These are phyloP conservation scores for Brachirus orientalis DNA, from an alignment of 2,113 vertebrate species.

Conservation along the genomic window DNA sequence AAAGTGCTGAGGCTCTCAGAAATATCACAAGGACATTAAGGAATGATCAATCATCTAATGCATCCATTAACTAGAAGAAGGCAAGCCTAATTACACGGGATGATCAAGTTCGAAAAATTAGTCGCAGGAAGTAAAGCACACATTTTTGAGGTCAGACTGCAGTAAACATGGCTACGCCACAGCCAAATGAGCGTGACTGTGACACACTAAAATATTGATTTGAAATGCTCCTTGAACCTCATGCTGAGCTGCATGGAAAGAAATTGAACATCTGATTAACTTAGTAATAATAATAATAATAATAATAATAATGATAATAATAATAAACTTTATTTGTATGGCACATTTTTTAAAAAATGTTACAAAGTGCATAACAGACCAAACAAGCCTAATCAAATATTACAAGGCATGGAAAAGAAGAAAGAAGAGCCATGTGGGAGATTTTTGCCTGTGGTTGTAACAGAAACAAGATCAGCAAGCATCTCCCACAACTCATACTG, in stretches of 20 bases:
- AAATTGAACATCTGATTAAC: constrained; percentile 1
- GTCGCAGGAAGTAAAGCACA: not conserved
- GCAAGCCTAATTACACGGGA: constrained; percentile 24
- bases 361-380: too few relatives aligned
- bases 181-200: not conserved
- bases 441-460: not conserved
- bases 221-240: not conserved
- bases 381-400: too few relatives aligned
- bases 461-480: not conserved
- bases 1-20: constrained; percentile 40
- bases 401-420: too few relatives aligned
- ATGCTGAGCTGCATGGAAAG: not conserved
- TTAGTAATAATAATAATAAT: too few relatives aligned
- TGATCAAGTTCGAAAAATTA: not conserved
- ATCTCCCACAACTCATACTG: too few relatives aligned
- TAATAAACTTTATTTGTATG: too few relatives aligned
- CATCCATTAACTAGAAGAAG: constrained; percentile 50
- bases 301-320: too few relatives aligned
- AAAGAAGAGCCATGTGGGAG: not conserved
- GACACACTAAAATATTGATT: not conserved
- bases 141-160: not conserved
- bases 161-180: not conserved
- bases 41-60: constrained; percentile 59
- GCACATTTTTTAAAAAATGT: too few relatives aligned
- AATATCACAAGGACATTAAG: constrained; percentile 33